These are phyloP conservation scores for Ciconia nigra DNA, from an alignment of 2,797 vertebrate species.

Conservation along the genomic window DNA sequence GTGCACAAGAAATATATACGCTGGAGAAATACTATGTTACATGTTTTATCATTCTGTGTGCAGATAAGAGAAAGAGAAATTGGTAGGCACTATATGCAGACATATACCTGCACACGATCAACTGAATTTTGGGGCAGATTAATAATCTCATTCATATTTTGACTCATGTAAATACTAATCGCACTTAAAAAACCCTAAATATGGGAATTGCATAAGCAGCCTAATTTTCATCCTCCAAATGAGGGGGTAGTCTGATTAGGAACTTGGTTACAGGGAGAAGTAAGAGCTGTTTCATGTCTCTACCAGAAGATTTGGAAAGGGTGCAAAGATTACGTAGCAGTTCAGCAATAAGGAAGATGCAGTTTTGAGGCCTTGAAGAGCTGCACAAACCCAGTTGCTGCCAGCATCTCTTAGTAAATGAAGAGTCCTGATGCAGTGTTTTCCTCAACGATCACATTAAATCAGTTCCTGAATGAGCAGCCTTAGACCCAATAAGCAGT, in stretches of 20 bases:
- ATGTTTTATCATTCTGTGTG: not conserved
- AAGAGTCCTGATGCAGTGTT: not conserved
- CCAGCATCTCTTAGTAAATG: not conserved
- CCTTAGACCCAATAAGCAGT: not conserved
- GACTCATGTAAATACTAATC: not conserved
- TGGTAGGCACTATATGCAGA: not conserved
- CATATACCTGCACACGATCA: not conserved
- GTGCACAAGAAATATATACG: not conserved
- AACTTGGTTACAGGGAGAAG: slow-evolving; percentile 8
- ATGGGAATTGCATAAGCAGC: not conserved
- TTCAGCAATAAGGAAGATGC: not conserved
- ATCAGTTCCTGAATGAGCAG: not conserved
- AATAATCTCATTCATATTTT: not conserved
- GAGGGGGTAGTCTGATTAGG: not conserved
- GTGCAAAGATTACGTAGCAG: not conserved
- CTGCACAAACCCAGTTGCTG: not conserved
- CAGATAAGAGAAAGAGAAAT: not conserved
- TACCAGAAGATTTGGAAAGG: not conserved
- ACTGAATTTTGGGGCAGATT: not conserved
- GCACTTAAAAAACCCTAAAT: not conserved
- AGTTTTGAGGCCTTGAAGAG: not conserved
- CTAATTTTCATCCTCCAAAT: not conserved
- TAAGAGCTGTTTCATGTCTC: not conserved
- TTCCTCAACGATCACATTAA: not conserved
- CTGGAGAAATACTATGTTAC: not conserved